Conservation (phyloP, 1,140 invertebrate genomes). For the Phortica variegata region DNA sequence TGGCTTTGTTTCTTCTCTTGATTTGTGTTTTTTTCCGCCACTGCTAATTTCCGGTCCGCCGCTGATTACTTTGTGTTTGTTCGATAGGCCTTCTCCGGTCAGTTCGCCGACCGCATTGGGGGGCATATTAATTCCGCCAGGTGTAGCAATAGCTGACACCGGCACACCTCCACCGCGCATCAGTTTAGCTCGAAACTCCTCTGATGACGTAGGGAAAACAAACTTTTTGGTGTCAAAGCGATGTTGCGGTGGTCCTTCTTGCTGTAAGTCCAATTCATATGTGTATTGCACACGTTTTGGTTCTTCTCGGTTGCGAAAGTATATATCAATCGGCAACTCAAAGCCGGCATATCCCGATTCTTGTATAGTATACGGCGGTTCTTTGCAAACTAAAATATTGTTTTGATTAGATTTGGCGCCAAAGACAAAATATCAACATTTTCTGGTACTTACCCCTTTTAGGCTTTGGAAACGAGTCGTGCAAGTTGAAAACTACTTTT, state of each 20-base stretch:
- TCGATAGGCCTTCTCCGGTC: slow-evolving; percentile 46
- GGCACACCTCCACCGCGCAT: slow-evolving; percentile 79
- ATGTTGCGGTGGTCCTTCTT: slow-evolving; percentile 71
- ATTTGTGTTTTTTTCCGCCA: slow-evolving; percentile 67
- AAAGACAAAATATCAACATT: background rate
- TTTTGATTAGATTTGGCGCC: slow-evolving; percentile 16
- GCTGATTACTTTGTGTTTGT: slow-evolving; percentile 68
- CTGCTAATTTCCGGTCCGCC: slow-evolving; percentile 29
- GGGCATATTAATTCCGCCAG: slow-evolving; percentile 20
- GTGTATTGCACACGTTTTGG: slow-evolving; percentile 82
- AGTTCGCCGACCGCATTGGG: slow-evolving; percentile 15
- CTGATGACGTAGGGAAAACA: slow-evolving; percentile 70
- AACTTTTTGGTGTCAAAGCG: slow-evolving; percentile 64
- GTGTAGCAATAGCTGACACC: slow-evolving; percentile 22
- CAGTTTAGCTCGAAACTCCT: slow-evolving; percentile 85
- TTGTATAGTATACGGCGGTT: slow-evolving; percentile 86
- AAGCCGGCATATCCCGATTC: slow-evolving; percentile 96
- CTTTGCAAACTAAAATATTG: slow-evolving; percentile 79
- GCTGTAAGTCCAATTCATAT: slow-evolving; percentile 84
- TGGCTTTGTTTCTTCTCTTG: slow-evolving; percentile 64
- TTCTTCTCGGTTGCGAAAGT: slow-evolving; percentile 88
- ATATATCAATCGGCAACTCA: slow-evolving; percentile 83
- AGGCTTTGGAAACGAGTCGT: slow-evolving; percentile 89
- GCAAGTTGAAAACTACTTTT: slow-evolving; percentile 91
- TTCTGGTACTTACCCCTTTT: slow-evolving; percentile 69